Evolutionary conservation across 2,888 invertebrate genomes (phyloP).

Genomic region (Dryobota labecula): DNA sequence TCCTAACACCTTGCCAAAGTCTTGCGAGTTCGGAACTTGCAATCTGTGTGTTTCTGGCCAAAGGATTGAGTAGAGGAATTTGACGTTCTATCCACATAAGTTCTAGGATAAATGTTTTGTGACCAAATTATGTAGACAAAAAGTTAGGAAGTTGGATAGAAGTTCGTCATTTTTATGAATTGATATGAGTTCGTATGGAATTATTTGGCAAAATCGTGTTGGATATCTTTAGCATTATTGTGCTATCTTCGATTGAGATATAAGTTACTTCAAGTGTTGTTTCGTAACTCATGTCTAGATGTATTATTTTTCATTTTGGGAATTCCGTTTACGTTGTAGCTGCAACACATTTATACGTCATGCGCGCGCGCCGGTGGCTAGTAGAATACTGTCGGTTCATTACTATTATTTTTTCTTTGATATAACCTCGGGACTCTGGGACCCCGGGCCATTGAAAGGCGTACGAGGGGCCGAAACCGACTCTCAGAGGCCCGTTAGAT

Average conservation of each 20-base stretch:
- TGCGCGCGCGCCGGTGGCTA: no score
- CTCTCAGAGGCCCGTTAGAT: no score
- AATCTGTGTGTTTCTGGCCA: conserved; percentile 61
- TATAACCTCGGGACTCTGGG: no score
- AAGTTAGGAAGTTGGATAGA: conserved; percentile 24
- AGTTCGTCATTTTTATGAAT: conserved; percentile 46
- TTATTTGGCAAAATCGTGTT: conserved; percentile 24
- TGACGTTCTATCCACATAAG: conserved; percentile 18
- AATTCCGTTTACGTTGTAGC: background rate
- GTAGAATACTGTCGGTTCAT: no score
- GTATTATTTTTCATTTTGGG: background rate
- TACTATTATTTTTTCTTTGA: no score
- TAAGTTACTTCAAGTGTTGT: conserved; percentile 11
- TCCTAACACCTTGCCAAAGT: conserved; percentile 59
- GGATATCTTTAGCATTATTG: conserved; percentile 14
- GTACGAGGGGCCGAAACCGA: no score
- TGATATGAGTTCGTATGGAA: conserved; percentile 43
- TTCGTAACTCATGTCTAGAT: conserved; percentile 12
- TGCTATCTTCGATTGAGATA: conserved; percentile 25
- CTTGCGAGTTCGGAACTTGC: conserved; percentile 55
- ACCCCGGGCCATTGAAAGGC: no score
- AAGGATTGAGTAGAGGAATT: conserved; percentile 38
- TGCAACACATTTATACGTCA: no score
- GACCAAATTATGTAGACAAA: conserved; percentile 30
- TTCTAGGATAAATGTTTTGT: conserved; percentile 30